phyloP scores from a whole-genome alignment of 2,113 vertebrate genomes.

The Chaetura pelagica region DNA sequence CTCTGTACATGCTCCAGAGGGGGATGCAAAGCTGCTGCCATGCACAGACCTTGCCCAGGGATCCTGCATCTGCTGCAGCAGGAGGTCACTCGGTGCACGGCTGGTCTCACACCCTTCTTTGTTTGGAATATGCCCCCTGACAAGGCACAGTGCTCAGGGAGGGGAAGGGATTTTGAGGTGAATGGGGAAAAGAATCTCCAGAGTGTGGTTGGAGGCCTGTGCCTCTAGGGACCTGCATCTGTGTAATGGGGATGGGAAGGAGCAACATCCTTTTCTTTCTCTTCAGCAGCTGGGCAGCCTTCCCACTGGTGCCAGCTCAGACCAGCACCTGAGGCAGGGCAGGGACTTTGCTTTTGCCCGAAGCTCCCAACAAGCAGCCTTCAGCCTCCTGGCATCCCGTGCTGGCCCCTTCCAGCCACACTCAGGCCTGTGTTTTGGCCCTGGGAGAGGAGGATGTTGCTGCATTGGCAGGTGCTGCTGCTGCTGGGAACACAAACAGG shows the following conservation, averaged over 20 bases:
- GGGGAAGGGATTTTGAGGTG: background rate
- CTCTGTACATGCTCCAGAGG: background rate
- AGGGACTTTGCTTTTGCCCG: background rate
- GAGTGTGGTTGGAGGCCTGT: background rate
- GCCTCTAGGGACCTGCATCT: background rate
- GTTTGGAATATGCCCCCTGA: background rate
- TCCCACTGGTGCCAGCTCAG: background rate
- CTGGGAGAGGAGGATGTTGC: background rate
- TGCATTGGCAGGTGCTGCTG: background rate
- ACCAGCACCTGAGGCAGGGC: background rate
- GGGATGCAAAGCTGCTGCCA: background rate
- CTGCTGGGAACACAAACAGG: background rate
- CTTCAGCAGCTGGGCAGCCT: background rate
- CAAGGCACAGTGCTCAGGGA: background rate
- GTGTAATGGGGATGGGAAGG: background rate
- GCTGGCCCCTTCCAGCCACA: background rate
- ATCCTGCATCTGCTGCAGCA: background rate
- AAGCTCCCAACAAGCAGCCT: background rate
- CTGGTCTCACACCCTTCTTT: background rate
- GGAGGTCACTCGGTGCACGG: background rate
- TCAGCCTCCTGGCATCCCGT: background rate
- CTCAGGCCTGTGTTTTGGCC: background rate
- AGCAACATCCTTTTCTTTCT: background rate
- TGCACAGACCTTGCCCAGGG: fast-evolving
- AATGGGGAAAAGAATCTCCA: background rate